Evolutionary conservation across 2,797 vertebrate species (phyloP).

Genomic region (Bucorvus abyssinicus): DNA sequence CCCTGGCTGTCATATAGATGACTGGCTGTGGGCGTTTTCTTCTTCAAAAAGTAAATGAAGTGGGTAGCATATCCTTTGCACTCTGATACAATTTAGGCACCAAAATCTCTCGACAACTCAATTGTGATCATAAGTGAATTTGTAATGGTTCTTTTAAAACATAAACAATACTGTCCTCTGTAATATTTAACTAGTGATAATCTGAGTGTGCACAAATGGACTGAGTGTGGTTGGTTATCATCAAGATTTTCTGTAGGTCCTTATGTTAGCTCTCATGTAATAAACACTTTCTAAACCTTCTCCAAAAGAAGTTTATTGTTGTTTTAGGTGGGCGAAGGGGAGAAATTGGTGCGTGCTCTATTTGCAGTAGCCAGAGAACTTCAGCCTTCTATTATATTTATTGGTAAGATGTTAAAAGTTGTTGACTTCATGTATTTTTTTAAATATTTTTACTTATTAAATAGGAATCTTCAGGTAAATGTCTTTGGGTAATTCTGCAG

Average conservation of each 20-base stretch:
- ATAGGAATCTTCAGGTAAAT: background rate
- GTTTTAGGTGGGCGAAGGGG: slow-evolving; percentile 92
- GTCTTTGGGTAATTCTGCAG: background rate
- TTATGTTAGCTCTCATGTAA: background rate
- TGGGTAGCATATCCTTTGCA: background rate
- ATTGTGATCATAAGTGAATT: background rate
- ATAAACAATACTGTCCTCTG: accelerated
- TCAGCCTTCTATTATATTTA: slow-evolving; percentile 97
- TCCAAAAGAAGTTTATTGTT: background rate
- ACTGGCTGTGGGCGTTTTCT: background rate
- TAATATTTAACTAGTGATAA: background rate
- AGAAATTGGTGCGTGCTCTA: slow-evolving; percentile 94
- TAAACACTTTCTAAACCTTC: background rate
- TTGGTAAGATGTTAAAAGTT: slow-evolving; percentile 79
- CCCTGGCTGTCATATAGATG: background rate
- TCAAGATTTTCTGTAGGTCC: background rate
- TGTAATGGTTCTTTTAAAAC: background rate
- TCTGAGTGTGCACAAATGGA: background rate
- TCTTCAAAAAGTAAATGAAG: background rate
- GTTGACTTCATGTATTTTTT: background rate
- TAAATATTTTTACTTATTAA: background rate
- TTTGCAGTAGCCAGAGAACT: slow-evolving; percentile 97
- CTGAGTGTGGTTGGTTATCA: background rate
- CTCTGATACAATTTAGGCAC: background rate
- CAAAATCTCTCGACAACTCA: background rate